These are phyloP conservation scores for Erebia palarica DNA, from an alignment of 2,888 invertebrate genomes.

Conservation along the genomic window DNA sequence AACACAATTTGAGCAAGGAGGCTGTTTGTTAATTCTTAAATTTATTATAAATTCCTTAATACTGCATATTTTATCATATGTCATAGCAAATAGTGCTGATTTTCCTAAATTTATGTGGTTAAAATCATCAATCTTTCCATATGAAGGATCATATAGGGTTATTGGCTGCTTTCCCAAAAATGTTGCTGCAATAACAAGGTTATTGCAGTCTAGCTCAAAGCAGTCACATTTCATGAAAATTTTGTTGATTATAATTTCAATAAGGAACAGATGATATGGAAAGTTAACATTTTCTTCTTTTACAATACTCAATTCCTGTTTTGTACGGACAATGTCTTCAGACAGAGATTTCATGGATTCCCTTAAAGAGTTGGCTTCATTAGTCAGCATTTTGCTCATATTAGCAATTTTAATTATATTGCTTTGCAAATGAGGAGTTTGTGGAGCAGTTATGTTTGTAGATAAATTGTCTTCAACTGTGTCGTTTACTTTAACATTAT, in stretches of 20 bases:
- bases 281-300: constrained; percentile 60
- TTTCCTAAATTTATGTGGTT: constrained; percentile 69
- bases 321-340: constrained; percentile 62
- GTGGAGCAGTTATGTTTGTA: constrained; percentile 45
- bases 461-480: neutral
- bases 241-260: constrained; percentile 74
- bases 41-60: constrained; percentile 66
- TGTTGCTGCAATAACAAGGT: constrained; percentile 67
- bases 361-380: constrained; percentile 70
- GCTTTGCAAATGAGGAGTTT: constrained; percentile 49
- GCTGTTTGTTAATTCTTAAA: constrained; percentile 67
- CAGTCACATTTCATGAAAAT: constrained; percentile 79
- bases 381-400: constrained; percentile 69
- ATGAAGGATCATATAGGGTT: constrained; percentile 66
- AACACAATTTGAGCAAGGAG: constrained; percentile 68
- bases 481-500: constrained; percentile 8
- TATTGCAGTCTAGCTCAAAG: constrained; percentile 70
- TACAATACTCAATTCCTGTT: constrained; percentile 52
- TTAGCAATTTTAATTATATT: constrained; percentile 46
- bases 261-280: constrained; percentile 72
- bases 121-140: constrained; percentile 66
- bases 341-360: constrained; percentile 67
- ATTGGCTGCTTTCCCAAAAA: constrained; percentile 73
- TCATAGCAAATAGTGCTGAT: constrained; percentile 75
- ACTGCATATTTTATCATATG: constrained; percentile 73